Base-by-base conservation (phyloP, 2,113 vertebrate species). In the Embiotoca jacksoni region DNA sequence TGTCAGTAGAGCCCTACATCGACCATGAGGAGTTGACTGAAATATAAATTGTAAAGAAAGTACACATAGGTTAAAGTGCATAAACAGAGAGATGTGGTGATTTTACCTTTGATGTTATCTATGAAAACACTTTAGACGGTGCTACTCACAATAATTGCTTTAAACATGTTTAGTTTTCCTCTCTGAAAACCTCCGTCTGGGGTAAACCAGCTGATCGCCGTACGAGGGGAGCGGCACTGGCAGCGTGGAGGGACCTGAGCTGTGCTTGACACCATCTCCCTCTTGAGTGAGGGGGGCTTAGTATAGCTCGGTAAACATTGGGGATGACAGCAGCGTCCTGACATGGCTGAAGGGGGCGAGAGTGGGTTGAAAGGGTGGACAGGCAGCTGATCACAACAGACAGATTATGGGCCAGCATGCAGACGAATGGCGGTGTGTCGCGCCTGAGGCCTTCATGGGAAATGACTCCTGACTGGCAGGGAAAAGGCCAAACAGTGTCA, bases 381-480 rank as follows among this genome's bases (percentile, higher is more conserved):
- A 31, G 81, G 73, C 64, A 71, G 81, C 67, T 92, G 93, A 96
- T 95, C 92, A 93, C 87, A 93, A 92, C 93, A 92, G 94, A 95
- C 90, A 93, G 93, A 92, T 90, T 89, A 91, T 81, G 92, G 92
- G 87, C 87, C 59, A 80, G 75, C 72, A 63, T 57, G 75, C 77
- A 54, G 60, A 72, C 47, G 0, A 52, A 74, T 55, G 81, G 86
- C 82, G 88, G 79, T 76, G 81, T 71, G 44, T 52, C 56, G 33
- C 2, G 72, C 74, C 89, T 94, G 94, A 95, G 91, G 92, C 91
- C 94, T 95, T 93, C 90, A 82, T 91, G 92, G 95, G 95, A 97
- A 96, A 96, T 96, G 93, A 96, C 92, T 94, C 93, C 92, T 95
- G 96, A 96, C 93, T 95, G 91, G 94, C 88, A 92, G 88, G 88